phyloP scores from a whole-genome alignment of 2,113 vertebrate genomes.

The Pomatorhinus ruficollis region DNA sequence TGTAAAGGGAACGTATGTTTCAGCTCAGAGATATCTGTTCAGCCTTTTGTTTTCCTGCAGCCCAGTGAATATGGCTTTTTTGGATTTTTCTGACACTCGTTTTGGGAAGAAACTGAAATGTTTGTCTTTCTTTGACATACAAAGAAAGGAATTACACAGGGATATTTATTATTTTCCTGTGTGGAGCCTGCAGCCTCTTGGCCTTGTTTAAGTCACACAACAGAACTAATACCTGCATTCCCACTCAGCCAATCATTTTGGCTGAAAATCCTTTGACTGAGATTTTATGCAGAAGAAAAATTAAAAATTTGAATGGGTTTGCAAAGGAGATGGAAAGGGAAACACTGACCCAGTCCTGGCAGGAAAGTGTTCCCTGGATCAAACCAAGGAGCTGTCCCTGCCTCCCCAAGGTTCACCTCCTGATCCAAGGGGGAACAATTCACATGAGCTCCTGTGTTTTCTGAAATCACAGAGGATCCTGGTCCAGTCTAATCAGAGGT shows the following conservation, averaged over 20 bases:
- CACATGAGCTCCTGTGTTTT: background rate
- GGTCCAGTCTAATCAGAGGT: background rate
- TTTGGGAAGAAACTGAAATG: slow-evolving; percentile 46
- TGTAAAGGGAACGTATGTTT: background rate
- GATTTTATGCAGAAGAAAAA: background rate
- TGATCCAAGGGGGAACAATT: background rate
- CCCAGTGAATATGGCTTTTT: background rate
- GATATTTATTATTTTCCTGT: background rate
- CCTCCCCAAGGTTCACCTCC: background rate
- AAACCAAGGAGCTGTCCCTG: background rate
- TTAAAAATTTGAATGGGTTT: background rate
- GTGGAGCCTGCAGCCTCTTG: background rate
- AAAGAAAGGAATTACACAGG: background rate
- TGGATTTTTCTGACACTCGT: slow-evolving; percentile 18
- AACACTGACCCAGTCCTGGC: background rate
- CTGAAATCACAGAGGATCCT: background rate
- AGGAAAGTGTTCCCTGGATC: background rate
- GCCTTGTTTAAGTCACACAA: background rate
- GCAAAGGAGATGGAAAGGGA: background rate
- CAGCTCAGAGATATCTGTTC: slow-evolving; percentile 60
- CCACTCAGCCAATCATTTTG: background rate
- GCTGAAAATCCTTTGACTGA: background rate
- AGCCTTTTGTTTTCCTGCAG: background rate
- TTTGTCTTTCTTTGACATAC: background rate
- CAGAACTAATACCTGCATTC: background rate